These are phyloP conservation scores for Bufo bufo DNA, from an alignment of 2,113 vertebrate genomes.

Conservation along the genomic window DNA sequence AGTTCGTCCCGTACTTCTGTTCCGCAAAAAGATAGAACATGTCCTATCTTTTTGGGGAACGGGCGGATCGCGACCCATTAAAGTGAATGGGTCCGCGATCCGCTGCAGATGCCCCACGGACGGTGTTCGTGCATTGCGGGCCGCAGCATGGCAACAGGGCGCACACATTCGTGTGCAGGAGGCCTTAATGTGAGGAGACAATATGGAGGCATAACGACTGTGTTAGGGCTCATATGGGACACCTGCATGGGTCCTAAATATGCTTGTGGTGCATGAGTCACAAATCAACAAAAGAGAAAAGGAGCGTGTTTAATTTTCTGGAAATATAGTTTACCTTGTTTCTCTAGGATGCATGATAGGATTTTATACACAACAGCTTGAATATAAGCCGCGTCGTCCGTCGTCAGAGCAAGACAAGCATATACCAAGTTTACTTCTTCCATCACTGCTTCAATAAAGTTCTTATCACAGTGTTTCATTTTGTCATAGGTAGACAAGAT, in stretches of 20 bases:
- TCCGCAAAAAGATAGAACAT: too few relatives aligned
- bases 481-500: slow-evolving; percentile 15
- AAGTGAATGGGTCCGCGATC: too few relatives aligned
- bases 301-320: background rate
- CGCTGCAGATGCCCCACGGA: too few relatives aligned
- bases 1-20: too few relatives aligned
- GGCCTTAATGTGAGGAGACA: too few relatives aligned
- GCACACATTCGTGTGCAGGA: too few relatives aligned
- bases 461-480: background rate
- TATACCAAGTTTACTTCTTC: slow-evolving; percentile 48
- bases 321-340: slow-evolving; percentile 37
- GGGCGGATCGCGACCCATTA: too few relatives aligned
- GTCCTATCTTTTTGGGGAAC: too few relatives aligned
- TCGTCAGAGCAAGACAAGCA: background rate
- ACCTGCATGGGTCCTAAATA: background rate
- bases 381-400: slow-evolving; percentile 38
- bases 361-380: slow-evolving; percentile 47
- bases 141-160: too few relatives aligned
- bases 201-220: too few relatives aligned
- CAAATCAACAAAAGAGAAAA: background rate
- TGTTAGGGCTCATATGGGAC: too few relatives aligned
- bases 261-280: background rate
- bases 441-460: background rate
- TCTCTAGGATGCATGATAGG: background rate
- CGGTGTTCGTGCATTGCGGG: too few relatives aligned